phyloP scores from a whole-genome alignment of 2,113 vertebrate species.

The Anser brachyrhynchus region DNA sequence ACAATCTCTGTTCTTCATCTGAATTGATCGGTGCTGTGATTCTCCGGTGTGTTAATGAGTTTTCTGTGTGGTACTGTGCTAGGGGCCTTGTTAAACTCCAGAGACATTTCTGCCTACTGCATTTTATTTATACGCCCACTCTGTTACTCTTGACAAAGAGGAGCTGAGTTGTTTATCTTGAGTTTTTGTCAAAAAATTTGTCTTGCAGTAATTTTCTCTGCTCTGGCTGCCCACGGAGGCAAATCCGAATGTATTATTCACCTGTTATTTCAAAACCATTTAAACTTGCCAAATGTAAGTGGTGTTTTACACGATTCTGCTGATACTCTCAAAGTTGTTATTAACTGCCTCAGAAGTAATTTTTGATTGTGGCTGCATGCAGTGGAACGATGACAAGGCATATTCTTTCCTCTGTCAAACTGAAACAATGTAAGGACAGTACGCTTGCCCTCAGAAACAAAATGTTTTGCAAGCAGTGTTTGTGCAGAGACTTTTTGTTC shows the following conservation, averaged over 20 bases:
- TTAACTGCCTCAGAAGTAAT: constrained; percentile 59
- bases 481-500: neutral
- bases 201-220: constrained; percentile 61
- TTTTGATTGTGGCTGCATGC: constrained; percentile 54
- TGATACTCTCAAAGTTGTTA: constrained; percentile 66
- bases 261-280: constrained; percentile 57
- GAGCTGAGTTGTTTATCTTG: constrained; percentile 46
- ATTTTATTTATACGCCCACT: constrained; percentile 58
- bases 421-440: neutral
- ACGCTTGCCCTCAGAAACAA: neutral
- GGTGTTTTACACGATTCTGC: constrained; percentile 53
- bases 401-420: constrained; percentile 19
- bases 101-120: constrained; percentile 29
- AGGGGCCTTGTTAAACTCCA: constrained; percentile 3
- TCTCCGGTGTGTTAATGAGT: constrained; percentile 32
- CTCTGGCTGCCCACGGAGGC: constrained; percentile 47
- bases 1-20: constrained; percentile 34
- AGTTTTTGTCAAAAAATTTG: constrained; percentile 49
- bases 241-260: constrained; percentile 61
- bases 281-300: constrained; percentile 60
- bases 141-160: constrained; percentile 48
- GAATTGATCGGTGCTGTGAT: constrained; percentile 51
- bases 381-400: constrained; percentile 58
- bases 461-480: constrained; percentile 2
- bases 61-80: constrained; percentile 44